Percentiles rank a stretch among this genome's conserved stretches.
These are phyloP conservation scores for Fulica atra DNA, from an alignment of 2,113 vertebrate genomes.

Conservation along the genomic window DNA sequence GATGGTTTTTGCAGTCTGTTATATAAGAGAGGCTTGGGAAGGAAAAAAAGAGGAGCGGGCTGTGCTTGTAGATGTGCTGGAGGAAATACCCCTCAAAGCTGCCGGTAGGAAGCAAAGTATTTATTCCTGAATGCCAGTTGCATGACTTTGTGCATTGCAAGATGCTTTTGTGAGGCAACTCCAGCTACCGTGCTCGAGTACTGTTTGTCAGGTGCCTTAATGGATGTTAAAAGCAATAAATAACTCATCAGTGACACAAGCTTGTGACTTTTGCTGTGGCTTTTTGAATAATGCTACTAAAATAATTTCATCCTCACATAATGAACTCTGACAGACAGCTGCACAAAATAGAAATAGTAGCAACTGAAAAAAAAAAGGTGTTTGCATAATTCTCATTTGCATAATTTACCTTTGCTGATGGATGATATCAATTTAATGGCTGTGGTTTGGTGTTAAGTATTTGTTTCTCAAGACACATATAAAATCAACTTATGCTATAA, in stretches of 20 bases:
- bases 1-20: conserved; percentile 60
- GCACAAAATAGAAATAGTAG: background rate
- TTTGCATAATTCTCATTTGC: conserved; percentile 45
- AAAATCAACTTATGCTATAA: conserved; percentile 2
- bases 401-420: conserved; percentile 19
- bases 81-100: background rate
- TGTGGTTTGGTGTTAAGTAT: background rate
- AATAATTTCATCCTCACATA: background rate
- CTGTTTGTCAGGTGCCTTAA: background rate
- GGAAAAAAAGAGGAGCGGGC: background rate
- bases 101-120: background rate
- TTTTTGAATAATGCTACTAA: background rate
- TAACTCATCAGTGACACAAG: background rate
- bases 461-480: background rate
- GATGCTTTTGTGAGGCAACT: background rate
- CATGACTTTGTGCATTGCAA: background rate
- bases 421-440: background rate
- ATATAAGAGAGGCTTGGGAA: conserved; percentile 43
- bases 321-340: background rate
- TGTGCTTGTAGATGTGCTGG: background rate
- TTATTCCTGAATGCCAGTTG: background rate
- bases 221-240: background rate
- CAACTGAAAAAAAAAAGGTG: background rate
- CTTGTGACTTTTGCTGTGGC: background rate
- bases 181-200: background rate